Evolutionary conservation across 2,797 vertebrate genomes (phyloP), one percentile per base, ranked within the genome.

Genomic region (Dallia pectoralis): DNA sequence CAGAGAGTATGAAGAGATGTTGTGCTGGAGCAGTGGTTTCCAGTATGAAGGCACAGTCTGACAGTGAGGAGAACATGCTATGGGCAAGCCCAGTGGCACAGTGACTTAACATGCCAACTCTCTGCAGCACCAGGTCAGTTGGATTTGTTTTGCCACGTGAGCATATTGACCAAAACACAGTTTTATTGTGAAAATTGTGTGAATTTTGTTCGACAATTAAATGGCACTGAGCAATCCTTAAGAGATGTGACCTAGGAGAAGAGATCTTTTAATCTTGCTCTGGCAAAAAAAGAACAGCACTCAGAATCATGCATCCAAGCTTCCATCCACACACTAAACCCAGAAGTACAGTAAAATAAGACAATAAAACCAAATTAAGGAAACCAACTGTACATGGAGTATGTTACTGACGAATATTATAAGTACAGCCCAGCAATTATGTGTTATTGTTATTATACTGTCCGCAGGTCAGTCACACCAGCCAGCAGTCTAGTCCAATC

Each of bases 151-250:
- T 40, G 36, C 36, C 36, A 36, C 33, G 9, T 40, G 36, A 40
- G 36, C 9, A 40, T 40, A 9, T 40, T 40, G 9, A 5, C 5
- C 36, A 40, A 40, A 40, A 81, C 69, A 75, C 36, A 71, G 79
- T 80, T 75, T 48, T 44, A 73, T 79, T 83, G 82, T 86, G 81
- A 79, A 76, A 67, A 69, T 47, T 75, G 77, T 2, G 73, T 77
- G 79, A 82, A 82, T 82, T 15, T 44, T n/a, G n/a, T 67, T n/a
- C 44, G 15, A 48, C 27, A 40, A 67, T 67, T 12, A 18, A 67
- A 67, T 27, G 6, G 19, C 66, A 84, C 78, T 84, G 75, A 83
- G 77, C 86, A 81, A 83, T 64, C 65, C 56, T 77, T 27, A n/a
- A 73, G 77, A 76, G 79, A 80, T 49, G 29, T 30, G 76, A 74